Evolutionary conservation across 1,140 invertebrate genomes (phyloP).

Genomic region (Temnothorax nylanderi): DNA sequence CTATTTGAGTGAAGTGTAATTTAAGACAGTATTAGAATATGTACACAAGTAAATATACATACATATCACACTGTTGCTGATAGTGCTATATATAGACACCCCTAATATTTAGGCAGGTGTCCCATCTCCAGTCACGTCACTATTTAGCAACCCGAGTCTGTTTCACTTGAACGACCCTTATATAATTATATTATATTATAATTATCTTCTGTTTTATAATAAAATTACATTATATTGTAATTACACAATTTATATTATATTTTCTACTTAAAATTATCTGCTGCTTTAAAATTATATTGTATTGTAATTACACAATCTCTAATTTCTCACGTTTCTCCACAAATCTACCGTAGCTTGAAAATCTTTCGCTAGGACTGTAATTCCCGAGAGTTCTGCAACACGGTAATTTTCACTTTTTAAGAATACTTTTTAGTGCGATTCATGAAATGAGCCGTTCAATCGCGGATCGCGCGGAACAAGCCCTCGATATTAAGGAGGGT

Average conservation of each 20-base stretch:
- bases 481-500: neutral
- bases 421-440: neutral
- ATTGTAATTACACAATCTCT: neutral
- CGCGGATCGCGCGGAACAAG: neutral
- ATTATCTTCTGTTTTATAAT: neutral
- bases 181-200: neutral
- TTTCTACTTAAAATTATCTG: neutral
- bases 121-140: no score
- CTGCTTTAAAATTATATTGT: neutral
- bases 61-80: no score
- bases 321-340: neutral
- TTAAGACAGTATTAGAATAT: no score
- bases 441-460: neutral
- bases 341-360: neutral
- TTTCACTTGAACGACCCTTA: no score
- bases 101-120: no score
- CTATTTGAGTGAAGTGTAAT: no score
- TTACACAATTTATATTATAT: neutral
- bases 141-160: no score
- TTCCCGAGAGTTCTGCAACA: neutral
- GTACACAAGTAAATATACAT: no score
- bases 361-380: neutral
- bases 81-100: no score
- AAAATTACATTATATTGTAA: neutral
- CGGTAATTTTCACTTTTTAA: neutral